Evolutionary conservation across 2,113 vertebrate species (phyloP).

Genomic region (Apeltes quadracus): DNA sequence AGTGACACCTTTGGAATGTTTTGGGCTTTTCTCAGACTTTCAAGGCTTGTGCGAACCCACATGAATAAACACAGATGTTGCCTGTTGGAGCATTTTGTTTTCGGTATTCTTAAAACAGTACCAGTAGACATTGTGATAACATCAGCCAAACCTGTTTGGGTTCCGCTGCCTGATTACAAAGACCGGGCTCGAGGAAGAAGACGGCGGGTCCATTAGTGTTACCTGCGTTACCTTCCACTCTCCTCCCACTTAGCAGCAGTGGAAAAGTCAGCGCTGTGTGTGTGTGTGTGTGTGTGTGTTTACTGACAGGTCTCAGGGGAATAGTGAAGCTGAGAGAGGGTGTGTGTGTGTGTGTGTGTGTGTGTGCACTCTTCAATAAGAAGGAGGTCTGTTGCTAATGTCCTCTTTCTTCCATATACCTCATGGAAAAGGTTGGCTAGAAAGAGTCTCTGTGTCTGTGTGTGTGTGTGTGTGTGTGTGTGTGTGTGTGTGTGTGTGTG

Average conservation of each 20-base stretch:
- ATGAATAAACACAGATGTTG: neutral
- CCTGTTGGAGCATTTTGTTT: constrained; percentile 18
- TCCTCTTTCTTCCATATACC: constrained; percentile 15
- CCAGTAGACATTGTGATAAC: constrained; percentile 32
- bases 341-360: constrained; percentile 19
- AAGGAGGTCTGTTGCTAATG: constrained; percentile 38
- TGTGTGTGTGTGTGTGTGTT: constrained; percentile 25
- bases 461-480: constrained; percentile 9
- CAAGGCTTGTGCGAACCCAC: neutral
- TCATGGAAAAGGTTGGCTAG: constrained; percentile 51
- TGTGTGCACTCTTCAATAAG: constrained; percentile 35
- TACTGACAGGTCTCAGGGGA: constrained; percentile 34
- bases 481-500: constrained; percentile 2
- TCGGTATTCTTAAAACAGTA: constrained; percentile 35
- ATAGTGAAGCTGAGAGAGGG: neutral
- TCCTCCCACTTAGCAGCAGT: constrained; percentile 25
- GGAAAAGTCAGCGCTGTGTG: constrained; percentile 47
- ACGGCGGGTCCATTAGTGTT: constrained; percentile 53
- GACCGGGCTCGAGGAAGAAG: constrained; percentile 13
- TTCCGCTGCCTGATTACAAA: constrained; percentile 46
- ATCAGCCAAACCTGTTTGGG: constrained; percentile 39
- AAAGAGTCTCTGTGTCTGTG: neutral
- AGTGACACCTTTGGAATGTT: neutral
- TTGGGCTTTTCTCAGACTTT: constrained; percentile 5
- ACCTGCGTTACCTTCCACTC: constrained; percentile 40